phyloP scores from a whole-genome alignment of 2,113 vertebrate genomes.

The Syrrhaptes paradoxus region DNA sequence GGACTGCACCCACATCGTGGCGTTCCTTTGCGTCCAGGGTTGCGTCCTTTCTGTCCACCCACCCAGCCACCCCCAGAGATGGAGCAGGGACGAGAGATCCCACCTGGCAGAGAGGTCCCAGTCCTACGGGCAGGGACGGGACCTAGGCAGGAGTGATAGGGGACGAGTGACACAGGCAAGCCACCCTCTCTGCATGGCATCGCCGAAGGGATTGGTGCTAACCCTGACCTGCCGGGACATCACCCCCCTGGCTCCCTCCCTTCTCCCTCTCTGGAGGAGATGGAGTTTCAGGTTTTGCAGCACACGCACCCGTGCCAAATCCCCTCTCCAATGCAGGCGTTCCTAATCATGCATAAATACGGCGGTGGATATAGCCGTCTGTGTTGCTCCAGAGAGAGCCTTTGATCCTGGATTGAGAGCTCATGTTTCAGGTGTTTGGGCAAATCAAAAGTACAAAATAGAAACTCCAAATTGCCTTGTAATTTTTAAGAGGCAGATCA shows the following conservation, averaged over 20 bases:
- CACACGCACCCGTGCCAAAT: background rate
- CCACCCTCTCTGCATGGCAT: background rate
- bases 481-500: conserved; percentile 76
- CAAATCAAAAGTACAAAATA: conserved; percentile 73
- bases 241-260: background rate
- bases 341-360: conserved; percentile 48
- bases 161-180: background rate
- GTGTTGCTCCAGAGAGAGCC: conserved; percentile 50
- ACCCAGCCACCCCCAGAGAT: background rate
- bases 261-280: background rate
- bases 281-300: conserved; percentile 30
- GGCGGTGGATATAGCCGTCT: conserved; percentile 27
- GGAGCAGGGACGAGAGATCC: background rate
- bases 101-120: background rate
- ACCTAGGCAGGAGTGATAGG: background rate
- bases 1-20: background rate
- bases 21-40: background rate
- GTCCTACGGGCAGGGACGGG: background rate
- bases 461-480: conserved; percentile 71
- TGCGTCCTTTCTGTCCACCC: background rate
- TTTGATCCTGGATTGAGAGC: conserved; percentile 69
- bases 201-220: fast-evolving
- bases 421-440: conserved; percentile 73
- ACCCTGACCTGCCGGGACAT: background rate
- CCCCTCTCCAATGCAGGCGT: conserved; percentile 30